phyloP scores from a whole-genome alignment of 2,797 vertebrate species.

The Simalia tracyae region DNA sequence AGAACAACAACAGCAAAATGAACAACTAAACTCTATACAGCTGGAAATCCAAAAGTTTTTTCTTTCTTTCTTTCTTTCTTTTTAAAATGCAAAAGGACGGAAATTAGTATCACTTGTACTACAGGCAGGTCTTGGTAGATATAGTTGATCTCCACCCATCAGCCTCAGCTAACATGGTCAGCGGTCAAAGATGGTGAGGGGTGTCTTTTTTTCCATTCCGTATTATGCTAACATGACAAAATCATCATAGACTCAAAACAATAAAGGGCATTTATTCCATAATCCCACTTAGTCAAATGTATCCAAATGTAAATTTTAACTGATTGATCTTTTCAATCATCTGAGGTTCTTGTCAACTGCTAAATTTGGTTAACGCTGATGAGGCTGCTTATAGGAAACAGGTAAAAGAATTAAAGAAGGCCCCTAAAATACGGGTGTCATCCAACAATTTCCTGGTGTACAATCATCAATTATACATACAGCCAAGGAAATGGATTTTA shows the following conservation, averaged over 20 bases:
- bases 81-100: background rate
- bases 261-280: background rate
- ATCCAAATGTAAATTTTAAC: background rate
- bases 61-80: background rate
- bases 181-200: background rate
- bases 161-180: background rate
- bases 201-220: background rate
- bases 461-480: no score
- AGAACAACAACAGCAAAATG: slow-evolving; percentile 29
- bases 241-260: background rate
- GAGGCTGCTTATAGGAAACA: background rate
- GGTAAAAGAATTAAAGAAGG: background rate
- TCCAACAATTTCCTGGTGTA: no score
- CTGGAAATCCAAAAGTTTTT: slow-evolving; percentile 34
- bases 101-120: slow-evolving; percentile 25
- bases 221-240: background rate
- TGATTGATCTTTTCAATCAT: background rate
- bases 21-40: slow-evolving; percentile 20
- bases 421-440: background rate
- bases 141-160: background rate
- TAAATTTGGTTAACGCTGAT: background rate
- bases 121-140: background rate
- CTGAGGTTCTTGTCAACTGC: background rate
- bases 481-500: background rate
- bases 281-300: background rate